Evolutionary conservation across 2,797 vertebrate species (phyloP), one percentile per base, ranked within the genome.

Genomic region (Lepus oiostolus): DNA sequence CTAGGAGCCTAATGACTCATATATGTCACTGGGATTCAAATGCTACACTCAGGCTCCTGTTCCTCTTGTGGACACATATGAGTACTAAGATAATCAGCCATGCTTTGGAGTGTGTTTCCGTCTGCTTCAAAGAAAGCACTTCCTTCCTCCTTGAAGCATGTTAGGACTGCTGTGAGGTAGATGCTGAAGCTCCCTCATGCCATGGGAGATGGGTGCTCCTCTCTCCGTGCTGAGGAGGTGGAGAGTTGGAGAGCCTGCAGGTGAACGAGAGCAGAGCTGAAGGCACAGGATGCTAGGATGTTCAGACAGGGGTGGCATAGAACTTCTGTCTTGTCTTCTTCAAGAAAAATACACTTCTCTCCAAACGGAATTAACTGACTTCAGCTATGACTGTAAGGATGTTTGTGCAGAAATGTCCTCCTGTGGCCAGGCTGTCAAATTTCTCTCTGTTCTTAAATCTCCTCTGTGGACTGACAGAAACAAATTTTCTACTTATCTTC

Each of bases 1-100:
- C 80, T 85, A 94, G 92, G 92, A 91, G 52, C 82, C 54, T 54
- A 54, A 28, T 84, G 85, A 94, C 88, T 89, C 60, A 42, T 76
- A 83, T 80, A 71, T 74, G 62, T 92, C 50, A 22, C 67, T 71
- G 58, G 54, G 63, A 91, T 82, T 94, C 85, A 88, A 94, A 90
- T 62, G 42, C 83, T 89, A 19, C 17, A 62, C 13, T 2, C 26
- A 28, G 16, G 54, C 19, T 5, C n/a, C 22, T 67, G 88, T 93
- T 95, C 82, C 65, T 95, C 75, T 62, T 28, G 30, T 77, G 80
- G 82, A 54, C 77, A 54, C 77, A 26, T 74, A 81, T 65, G 92
- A 58, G 19, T 75, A 70, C 54, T 60, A 75, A 86, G 85, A 85
- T 93, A 91, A 93, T 68, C 80, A 62, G n/a, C 80, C 95, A 90